Conservation (phyloP, 1,140 invertebrate genomes). For the Zaprionus taronus region DNA sequence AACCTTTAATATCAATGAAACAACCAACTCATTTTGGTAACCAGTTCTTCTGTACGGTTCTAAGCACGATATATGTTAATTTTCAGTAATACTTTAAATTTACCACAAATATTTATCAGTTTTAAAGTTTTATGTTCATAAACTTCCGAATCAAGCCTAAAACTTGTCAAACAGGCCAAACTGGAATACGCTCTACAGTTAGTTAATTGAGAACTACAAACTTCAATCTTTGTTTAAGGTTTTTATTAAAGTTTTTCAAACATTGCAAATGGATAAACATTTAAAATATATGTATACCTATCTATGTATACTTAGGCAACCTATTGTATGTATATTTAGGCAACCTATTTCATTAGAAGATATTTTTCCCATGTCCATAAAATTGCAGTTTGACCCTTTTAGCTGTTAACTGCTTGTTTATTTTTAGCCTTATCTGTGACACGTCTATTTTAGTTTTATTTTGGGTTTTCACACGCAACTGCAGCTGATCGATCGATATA, state of each 20-base stretch:
- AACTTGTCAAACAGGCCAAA: background rate
- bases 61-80: background rate
- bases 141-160: background rate
- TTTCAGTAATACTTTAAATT: background rate
- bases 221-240: background rate
- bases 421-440: slow-evolving; percentile 35
- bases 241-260: no score
- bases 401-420: slow-evolving; percentile 8
- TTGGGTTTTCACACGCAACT: slow-evolving; percentile 27
- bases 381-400: slow-evolving; percentile 20
- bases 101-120: background rate
- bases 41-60: background rate
- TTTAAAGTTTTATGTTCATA: background rate
- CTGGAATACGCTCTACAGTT: background rate
- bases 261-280: no score
- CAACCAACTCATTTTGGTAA: background rate
- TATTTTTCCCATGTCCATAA: slow-evolving; percentile 12
- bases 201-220: background rate
- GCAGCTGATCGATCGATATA: slow-evolving; percentile 43
- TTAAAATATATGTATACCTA: no score
- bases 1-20: background rate
- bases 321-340: background rate
- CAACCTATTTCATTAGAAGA: background rate
- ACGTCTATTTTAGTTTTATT: slow-evolving; percentile 35
- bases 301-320: no score